Conservation (phyloP, 2,113 vertebrate genomes). For the Reinhardtius hippoglossoides region DNA sequence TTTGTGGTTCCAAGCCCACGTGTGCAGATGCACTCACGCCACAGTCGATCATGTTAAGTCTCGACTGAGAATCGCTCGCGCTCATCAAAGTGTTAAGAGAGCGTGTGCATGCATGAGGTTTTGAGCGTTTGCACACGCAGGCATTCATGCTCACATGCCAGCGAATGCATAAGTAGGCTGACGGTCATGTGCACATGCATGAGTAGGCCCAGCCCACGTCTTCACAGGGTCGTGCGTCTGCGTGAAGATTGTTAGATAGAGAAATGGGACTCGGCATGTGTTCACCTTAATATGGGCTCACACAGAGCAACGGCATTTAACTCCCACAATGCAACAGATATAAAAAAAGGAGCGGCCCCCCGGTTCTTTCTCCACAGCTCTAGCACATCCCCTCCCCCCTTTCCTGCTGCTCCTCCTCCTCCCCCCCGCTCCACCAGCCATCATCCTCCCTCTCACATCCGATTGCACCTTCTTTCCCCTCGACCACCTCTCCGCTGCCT, state of each 20-base stretch:
- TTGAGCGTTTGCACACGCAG: slow-evolving; percentile 10
- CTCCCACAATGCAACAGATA: slow-evolving; percentile 20
- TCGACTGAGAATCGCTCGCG: slow-evolving; percentile 19
- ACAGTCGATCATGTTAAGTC: neutral
- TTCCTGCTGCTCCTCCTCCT: slow-evolving; percentile 20
- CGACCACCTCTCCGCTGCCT: neutral
- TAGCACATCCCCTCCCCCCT: slow-evolving; percentile 3
- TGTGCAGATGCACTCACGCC: slow-evolving; percentile 1
- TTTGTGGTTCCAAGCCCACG: neutral
- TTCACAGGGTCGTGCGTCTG: neutral
- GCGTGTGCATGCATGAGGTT: neutral
- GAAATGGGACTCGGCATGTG: neutral
- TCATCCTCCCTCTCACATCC: slow-evolving; percentile 14
- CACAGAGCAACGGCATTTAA: neutral
- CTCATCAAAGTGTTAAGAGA: slow-evolving; percentile 11
- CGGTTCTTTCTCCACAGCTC: slow-evolving; percentile 12
- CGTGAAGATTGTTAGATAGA: neutral
- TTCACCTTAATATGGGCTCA: neutral
- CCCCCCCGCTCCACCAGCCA: slow-evolving; percentile 13
- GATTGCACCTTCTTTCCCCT: slow-evolving; percentile 14
- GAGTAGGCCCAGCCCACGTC: slow-evolving; percentile 21
- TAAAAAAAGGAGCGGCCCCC: neutral
- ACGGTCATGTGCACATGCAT: slow-evolving; percentile 55
- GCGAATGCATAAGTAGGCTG: slow-evolving; percentile 46
- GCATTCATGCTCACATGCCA: slow-evolving; percentile 30